phyloP scores from a whole-genome alignment of 2,113 vertebrate genomes.

The Urocolius indicus region DNA sequence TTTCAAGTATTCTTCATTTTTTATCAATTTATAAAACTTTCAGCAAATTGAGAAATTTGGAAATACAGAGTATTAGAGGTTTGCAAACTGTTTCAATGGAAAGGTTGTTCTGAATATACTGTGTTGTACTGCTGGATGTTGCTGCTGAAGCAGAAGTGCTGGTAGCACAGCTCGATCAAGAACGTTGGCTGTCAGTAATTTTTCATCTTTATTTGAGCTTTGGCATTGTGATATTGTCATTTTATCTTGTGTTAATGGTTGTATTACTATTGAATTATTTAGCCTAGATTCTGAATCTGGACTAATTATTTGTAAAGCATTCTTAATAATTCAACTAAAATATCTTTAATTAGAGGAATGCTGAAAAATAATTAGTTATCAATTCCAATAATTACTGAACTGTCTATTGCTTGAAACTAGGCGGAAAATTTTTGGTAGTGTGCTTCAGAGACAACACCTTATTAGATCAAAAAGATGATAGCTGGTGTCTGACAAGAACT shows the following conservation, averaged over 20 bases:
- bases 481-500: not conserved
- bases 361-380: not conserved
- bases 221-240: not conserved
- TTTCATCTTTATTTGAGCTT: not conserved
- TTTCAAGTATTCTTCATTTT: not conserved
- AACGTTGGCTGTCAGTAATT: not conserved
- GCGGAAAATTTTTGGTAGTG: not conserved
- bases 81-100: not conserved
- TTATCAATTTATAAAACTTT: not conserved
- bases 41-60: not conserved
- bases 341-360: not conserved
- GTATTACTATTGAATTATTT: not conserved
- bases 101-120: not conserved
- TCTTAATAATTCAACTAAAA: not conserved
- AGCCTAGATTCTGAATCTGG: not conserved
- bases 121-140: not conserved
- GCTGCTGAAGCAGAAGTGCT: not conserved
- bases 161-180: not conserved
- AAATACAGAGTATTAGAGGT: not conserved
- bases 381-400: not conserved
- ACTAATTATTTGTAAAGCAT: not conserved
- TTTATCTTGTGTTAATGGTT: not conserved
- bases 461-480: not conserved
- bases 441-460: not conserved
- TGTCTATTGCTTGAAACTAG: not conserved